Base-by-base conservation (phyloP, 2,888 invertebrate species). In the Stenoptilia bipunctidactyla region DNA sequence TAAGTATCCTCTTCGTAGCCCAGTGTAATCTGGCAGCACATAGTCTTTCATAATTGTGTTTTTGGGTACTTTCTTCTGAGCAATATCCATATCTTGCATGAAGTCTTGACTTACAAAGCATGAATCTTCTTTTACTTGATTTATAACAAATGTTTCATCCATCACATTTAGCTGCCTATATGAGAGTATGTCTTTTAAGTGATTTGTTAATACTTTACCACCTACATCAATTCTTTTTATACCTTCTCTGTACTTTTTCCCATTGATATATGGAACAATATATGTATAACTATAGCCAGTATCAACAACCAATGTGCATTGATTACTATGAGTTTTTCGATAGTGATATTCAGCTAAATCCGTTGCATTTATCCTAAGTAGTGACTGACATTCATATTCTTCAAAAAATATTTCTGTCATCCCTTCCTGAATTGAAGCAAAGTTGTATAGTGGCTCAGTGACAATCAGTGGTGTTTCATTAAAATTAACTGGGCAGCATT, bases 71-170 rank as follows among this genome's bases (percentile, higher is more conserved):
- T 61, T 82, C 15, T 67, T 70, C 45, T 82, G 85, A 13, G 93
- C 89, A 36, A 86, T 86, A 42, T 87, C 85, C 89, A 97, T 90
- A 53, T 97, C 97, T 13, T 79, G 77, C 55, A 88, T 87, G 56
- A 97, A 96, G 62, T 98, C 86, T 50, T 88, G 85, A 0, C 97
- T 92, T 0, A 98, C 96, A 80, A 90, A 99, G 66, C 98, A 98
- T 0, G 93, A 90, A 66, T 99, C 98, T 74, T 99, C 99, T 70
- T 99, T 99, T 0, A 92, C 93, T 79, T 99, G 98, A 75, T 99
- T 99, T 36, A 99, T 96, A 0, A 99, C 97, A 75, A 94, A 97
- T 0, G 97, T 97, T 72, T 99, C 99, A 65, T 98, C 98, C 96
- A 98, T 96, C 0, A 99, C 97, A 83, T 99, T 96, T 35, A 98